phyloP scores from a whole-genome alignment of 2,888 invertebrate genomes.

The Coecobrya sp. region DNA sequence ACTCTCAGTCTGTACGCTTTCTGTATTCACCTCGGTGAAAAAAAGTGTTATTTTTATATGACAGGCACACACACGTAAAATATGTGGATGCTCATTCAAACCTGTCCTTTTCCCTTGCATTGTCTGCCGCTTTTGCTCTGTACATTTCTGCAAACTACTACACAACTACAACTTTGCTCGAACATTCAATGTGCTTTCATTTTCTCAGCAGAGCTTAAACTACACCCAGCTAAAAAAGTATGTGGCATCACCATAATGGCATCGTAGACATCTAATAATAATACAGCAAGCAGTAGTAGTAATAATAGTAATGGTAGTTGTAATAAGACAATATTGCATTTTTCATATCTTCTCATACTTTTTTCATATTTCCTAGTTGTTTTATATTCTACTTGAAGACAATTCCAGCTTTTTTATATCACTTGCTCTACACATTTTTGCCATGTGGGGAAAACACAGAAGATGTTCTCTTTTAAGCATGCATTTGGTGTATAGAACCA shows the following conservation, averaged over 20 bases:
- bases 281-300: neutral
- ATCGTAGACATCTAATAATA: neutral
- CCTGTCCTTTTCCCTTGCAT: neutral
- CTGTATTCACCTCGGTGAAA: conserved; percentile 12
- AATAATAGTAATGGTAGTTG: neutral
- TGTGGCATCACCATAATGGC: neutral
- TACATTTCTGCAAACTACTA: neutral
- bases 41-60: conserved; percentile 24
- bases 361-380: neutral
- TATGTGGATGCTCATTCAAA: conserved; percentile 14
- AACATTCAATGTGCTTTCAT: neutral
- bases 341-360: conserved; percentile 1
- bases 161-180: neutral
- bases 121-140: neutral
- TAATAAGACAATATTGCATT: conserved; percentile 21
- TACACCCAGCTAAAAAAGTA: neutral
- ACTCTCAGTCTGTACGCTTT: neutral
- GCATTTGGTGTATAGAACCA: neutral
- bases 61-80: conserved; percentile 27
- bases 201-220: neutral
- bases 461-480: neutral
- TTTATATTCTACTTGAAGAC: neutral
- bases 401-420: neutral
- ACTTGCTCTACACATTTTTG: neutral
- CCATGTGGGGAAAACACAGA: neutral